A percentile compares a stretch with the other conserved stretches of the same genome.
Evolutionary conservation across 2,113 vertebrate species (phyloP).

Genomic region (Felis catus): DNA sequence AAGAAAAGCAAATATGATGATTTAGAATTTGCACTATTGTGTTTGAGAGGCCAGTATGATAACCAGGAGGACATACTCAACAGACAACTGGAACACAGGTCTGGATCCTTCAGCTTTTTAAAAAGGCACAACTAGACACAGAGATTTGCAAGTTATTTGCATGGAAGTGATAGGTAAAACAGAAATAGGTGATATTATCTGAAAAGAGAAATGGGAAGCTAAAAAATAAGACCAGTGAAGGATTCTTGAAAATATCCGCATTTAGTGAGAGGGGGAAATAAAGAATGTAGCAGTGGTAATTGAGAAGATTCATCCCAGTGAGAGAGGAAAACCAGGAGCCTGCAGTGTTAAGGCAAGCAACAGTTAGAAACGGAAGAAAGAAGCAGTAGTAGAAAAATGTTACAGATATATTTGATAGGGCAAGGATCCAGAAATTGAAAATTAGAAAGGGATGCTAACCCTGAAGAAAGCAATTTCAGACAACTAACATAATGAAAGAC

Average conservation of each 20-base stretch:
- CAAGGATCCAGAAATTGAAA: background rate
- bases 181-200: background rate
- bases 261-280: slow-evolving; percentile 17
- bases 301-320: background rate
- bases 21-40: background rate
- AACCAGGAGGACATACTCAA: background rate
- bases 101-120: background rate
- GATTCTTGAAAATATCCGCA: background rate
- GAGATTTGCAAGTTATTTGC: background rate
- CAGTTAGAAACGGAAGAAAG: background rate
- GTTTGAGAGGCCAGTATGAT: background rate
- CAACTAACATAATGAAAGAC: background rate
- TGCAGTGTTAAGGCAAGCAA: background rate
- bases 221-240: background rate
- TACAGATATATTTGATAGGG: background rate
- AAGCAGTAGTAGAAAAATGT: background rate
- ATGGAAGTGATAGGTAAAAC: background rate
- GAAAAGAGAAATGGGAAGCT: background rate
- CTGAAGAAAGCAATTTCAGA: background rate
- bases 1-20: background rate
- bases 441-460: background rate
- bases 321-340: background rate
- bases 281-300: background rate
- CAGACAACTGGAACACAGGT: background rate
- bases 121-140: slow-evolving; percentile 28